Conservation (phyloP, 2,888 invertebrate genomes). For the Corythucha ciliata region DNA sequence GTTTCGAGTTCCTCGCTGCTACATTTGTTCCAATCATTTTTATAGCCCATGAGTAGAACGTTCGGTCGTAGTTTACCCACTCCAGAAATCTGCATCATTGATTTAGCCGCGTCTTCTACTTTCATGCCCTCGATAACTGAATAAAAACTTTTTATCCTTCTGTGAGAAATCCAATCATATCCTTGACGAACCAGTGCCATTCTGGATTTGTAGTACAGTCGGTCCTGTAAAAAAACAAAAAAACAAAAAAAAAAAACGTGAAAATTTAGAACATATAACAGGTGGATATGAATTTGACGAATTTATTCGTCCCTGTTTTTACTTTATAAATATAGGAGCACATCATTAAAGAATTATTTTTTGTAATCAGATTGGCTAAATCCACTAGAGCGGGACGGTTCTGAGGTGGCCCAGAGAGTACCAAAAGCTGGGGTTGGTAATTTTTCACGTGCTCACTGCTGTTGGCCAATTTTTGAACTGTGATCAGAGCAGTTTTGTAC, state of each 20-base stretch:
- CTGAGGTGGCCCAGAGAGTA: slow-evolving; percentile 81
- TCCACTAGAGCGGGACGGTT: slow-evolving; percentile 82
- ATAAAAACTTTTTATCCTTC: slow-evolving; percentile 87
- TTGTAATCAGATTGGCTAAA: slow-evolving; percentile 84
- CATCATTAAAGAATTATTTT: slow-evolving; percentile 80
- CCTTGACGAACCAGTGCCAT: slow-evolving; percentile 60
- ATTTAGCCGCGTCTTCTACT: slow-evolving; percentile 69
- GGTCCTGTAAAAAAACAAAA: slow-evolving; percentile 41
- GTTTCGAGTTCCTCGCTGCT: slow-evolving; percentile 64
- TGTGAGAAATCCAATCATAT: slow-evolving; percentile 66
- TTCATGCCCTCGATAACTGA: slow-evolving; percentile 65
- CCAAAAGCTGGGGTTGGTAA: slow-evolving; percentile 73
- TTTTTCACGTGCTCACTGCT: slow-evolving; percentile 97
- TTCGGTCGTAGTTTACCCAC: slow-evolving; percentile 92
- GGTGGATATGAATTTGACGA: neutral
- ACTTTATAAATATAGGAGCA: slow-evolving; percentile 88
- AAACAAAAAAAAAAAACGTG: neutral
- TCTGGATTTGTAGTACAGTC: slow-evolving; percentile 55
- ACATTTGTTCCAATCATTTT: slow-evolving; percentile 82
- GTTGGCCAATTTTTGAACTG: slow-evolving; percentile 77
- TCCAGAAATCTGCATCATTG: slow-evolving; percentile 80
- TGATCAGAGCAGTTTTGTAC: slow-evolving; percentile 81
- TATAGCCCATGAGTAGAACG: slow-evolving; percentile 89
- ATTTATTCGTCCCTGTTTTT: too few relatives aligned
- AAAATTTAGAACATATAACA: slow-evolving; percentile 1